Base-by-base conservation (phyloP, 1,140 invertebrate species). In the Potamilus streckersoni region DNA sequence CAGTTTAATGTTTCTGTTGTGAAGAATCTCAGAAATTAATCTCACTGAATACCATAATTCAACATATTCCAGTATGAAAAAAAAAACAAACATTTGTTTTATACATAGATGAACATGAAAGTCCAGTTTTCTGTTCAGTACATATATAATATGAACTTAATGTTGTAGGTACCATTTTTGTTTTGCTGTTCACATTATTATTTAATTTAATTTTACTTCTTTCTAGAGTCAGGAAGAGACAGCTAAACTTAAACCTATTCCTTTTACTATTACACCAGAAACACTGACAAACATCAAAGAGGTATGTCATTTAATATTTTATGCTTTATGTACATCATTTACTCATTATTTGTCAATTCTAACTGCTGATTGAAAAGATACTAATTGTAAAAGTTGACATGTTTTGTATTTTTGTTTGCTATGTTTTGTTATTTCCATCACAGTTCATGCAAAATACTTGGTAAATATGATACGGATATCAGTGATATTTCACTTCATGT, bases 211-310 rank as follows among this genome's bases (percentile, higher is more conserved):
- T 20, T 62, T 14, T 55, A 55, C 23, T 62, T 68, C 74, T 80
- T 80, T 80, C 68, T 80, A 90, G 85, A 81, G 85, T 13, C 69
- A 80, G 63, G 85, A 87, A 58, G 91, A 91, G 58, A 90, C 89
- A 73, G 93, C 86, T 84, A 88, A 78, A 80, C 71, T 82, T 82
- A 92, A 91, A 81, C 90, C 92, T 59, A 92, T 97, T 1, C 92
- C 92, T 38, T 97, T 97, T 84, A 93, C 93, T 80, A 94, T 98
- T 57, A 95, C 93, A 76, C 96, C 96, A 61, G 93, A 95, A 59
- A 94, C 94, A 1, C 84, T 97, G 63, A 93, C 94, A 82, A 94
- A 94, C 87, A 90, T 93, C 8, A 89, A 90, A 84, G 91, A 91
- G 79, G 91, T 92, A 85, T 49, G 38, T 49, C 38, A 8, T 8